Conservation (phyloP, 2,113 vertebrate species). For the Empidonax traillii region DNA sequence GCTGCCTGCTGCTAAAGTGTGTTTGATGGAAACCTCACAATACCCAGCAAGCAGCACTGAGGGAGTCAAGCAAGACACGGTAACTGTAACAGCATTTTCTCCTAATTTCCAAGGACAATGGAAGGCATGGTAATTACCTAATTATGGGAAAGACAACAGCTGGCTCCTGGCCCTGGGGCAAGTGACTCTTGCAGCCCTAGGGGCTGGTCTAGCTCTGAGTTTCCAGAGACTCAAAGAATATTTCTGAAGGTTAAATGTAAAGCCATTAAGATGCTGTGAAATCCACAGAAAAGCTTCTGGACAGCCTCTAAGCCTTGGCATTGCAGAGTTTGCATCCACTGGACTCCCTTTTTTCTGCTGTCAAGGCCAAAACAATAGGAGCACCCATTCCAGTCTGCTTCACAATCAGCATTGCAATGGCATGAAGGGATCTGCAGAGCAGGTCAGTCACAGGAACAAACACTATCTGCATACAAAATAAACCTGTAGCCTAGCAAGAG, state of each 20-base stretch:
- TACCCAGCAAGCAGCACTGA: neutral
- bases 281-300: neutral
- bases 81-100: neutral
- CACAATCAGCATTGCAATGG: neutral
- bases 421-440: neutral
- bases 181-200: rapidly evolving
- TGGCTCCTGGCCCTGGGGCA: rapidly evolving
- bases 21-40: neutral
- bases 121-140: neutral
- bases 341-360: neutral
- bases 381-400: neutral
- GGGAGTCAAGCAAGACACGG: neutral
- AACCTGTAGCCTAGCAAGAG: neutral
- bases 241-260: neutral
- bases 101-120: neutral
- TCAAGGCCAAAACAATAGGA: neutral
- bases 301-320: neutral
- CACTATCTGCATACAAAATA: neutral
- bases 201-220: neutral
- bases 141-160: neutral
- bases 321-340: neutral
- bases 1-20: neutral
- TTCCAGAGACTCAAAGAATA: neutral
- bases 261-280: neutral
- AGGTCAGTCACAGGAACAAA: neutral